Evolutionary conservation across 2,797 vertebrate genomes (phyloP).

Genomic region (Oreortyx pictus): DNA sequence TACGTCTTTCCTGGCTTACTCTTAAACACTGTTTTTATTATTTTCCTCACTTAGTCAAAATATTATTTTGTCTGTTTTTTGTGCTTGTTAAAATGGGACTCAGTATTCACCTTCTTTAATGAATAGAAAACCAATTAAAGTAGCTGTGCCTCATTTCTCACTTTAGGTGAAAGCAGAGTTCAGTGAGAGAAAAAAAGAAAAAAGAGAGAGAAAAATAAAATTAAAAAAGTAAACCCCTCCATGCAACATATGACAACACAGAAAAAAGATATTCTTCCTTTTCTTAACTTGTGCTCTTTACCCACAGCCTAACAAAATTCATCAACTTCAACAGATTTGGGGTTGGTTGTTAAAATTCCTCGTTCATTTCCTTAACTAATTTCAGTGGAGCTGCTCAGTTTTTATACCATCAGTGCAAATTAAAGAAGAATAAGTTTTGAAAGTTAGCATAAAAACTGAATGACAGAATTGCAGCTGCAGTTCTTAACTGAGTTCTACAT

Average conservation of each 20-base stretch:
- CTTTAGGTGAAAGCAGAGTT: neutral
- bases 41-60: neutral
- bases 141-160: neutral
- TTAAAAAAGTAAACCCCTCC: neutral
- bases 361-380: neutral
- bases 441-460: neutral
- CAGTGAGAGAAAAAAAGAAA: neutral
- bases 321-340: rapidly evolving
- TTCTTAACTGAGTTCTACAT: neutral
- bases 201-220: neutral
- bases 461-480: neutral
- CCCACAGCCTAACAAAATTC: neutral
- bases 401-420: neutral
- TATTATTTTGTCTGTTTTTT: neutral
- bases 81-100: neutral
- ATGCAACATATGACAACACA: neutral
- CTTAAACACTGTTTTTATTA: neutral
- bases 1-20: neutral
- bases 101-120: neutral
- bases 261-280: neutral
- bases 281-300: neutral
- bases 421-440: neutral
- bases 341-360: neutral
- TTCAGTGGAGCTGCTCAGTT: neutral
- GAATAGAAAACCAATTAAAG: neutral